Evolutionary conservation across 1,140 invertebrate genomes (phyloP).

Genomic region (Saccostrea echinata): DNA sequence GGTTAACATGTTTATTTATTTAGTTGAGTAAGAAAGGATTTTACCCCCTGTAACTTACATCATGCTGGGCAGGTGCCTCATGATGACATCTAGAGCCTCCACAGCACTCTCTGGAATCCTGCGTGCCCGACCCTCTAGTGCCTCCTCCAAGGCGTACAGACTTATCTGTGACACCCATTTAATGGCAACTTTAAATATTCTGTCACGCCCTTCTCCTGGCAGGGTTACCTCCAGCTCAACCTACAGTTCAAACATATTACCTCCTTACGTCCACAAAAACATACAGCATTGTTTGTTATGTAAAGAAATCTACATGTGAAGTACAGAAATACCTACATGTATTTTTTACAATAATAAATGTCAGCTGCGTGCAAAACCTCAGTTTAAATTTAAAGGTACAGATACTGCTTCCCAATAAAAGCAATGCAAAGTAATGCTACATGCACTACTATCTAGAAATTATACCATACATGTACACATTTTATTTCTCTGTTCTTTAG

Average conservation of each 20-base stretch:
- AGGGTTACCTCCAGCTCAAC: constrained; percentile 97
- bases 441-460: no score
- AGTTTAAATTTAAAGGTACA: no score
- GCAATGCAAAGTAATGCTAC: no score
- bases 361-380: no score
- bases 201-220: constrained; percentile 98
- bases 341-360: no score
- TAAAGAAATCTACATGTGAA: no score
- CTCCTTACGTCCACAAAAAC: neutral
- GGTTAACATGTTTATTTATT: no score
- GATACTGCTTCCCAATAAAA: no score
- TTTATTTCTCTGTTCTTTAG: no score
- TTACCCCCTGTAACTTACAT: constrained; percentile 81
- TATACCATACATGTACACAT: no score
- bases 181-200: constrained; percentile 98
- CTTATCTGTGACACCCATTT: constrained; percentile 99
- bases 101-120: constrained; percentile 97
- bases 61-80: constrained; percentile 99
- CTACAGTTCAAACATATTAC: constrained; percentile 54
- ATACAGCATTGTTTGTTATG: neutral
- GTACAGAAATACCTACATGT: no score
- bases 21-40: no score
- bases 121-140: constrained; percentile 93
- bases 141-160: constrained; percentile 97
- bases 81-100: constrained; percentile 97